Percentiles rank a stretch among this genome's conserved stretches.
Evolutionary conservation across 2,113 vertebrate genomes (phyloP).

Genomic region (Petroica traversi): DNA sequence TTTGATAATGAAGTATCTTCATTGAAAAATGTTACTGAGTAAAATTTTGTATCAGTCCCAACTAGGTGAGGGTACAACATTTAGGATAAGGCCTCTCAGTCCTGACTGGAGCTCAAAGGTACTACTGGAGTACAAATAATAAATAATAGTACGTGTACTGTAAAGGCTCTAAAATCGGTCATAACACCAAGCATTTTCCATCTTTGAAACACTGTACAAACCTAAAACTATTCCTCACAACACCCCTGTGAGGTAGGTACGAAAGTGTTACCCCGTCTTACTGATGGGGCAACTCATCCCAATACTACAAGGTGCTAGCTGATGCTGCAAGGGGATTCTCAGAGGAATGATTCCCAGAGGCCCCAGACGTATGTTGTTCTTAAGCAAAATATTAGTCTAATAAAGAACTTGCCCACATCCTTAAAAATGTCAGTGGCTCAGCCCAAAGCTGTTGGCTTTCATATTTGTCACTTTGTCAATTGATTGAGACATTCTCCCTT

Average conservation of each 20-base stretch:
- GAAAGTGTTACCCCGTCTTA: neutral
- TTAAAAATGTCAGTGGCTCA: neutral
- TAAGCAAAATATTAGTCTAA: neutral
- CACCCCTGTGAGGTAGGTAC: constrained; percentile 60
- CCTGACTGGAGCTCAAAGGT: neutral
- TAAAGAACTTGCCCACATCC: neutral
- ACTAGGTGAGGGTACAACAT: neutral
- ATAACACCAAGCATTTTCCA: constrained; percentile 19
- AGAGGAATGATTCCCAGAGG: neutral
- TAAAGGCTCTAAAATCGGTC: constrained; percentile 29
- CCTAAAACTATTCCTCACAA: constrained; percentile 60
- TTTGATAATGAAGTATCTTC: neutral
- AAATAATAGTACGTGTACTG: constrained; percentile 42
- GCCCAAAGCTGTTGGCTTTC: neutral
- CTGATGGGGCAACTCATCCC: neutral
- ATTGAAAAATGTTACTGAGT: neutral
- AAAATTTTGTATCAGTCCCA: neutral
- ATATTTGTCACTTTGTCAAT: neutral
- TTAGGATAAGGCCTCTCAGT: constrained; percentile 33
- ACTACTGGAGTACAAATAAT: constrained; percentile 37
- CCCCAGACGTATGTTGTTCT: neutral
- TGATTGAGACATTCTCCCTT: neutral
- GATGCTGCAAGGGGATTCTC: neutral
- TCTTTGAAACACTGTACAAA: constrained; percentile 36
- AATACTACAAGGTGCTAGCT: constrained; percentile 26